Percentiles rank a stretch among this genome's conserved stretches.
Conservation (phyloP, 30 jellyfish, hydroid and myxozoan genomes). For the Nemopilema nomurai region DNA sequence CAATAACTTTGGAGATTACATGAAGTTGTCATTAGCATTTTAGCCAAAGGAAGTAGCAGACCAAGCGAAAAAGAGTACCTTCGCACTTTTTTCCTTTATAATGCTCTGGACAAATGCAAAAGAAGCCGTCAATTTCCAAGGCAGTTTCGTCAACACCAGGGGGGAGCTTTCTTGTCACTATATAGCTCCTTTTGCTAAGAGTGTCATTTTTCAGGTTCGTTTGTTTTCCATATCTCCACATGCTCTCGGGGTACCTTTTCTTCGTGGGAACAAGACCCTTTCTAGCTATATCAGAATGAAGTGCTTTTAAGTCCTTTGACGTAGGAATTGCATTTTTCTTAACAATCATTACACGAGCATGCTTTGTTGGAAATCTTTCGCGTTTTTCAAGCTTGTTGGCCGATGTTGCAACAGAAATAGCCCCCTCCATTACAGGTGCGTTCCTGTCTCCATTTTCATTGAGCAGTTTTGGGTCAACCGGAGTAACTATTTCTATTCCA, state of each 20-base stretch:
- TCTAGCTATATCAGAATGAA: not conserved
- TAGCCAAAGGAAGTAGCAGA: not conserved
- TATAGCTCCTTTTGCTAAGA: conserved; percentile 20
- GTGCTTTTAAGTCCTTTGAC: not conserved
- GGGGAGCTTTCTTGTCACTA: conserved; percentile 34
- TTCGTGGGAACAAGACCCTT: not conserved
- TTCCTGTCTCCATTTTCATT: conserved; percentile 44
- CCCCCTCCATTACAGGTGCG: conserved; percentile 2
- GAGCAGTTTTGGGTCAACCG: conserved; percentile 53
- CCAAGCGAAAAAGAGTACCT: too few species aligned
- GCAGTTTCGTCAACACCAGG: conserved; percentile 63
- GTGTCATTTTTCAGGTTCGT: conserved; percentile 3
- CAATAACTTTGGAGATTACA: too few species aligned
- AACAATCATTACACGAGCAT: conserved; percentile 10
- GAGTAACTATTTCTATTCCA: conserved; percentile 35
- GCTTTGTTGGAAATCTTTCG: conserved; percentile 12
- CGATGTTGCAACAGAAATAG: conserved; percentile 8
- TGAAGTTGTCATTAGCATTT: too few species aligned
- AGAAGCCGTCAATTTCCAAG: conserved; percentile 81
- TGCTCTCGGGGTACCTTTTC: not conserved
- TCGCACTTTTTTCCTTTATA: conserved; percentile 89
- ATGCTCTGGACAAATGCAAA: conserved; percentile 81
- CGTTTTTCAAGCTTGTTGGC: not conserved
- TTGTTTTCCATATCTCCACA: conserved; percentile 31
- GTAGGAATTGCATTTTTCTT: conserved; percentile 13